Base-by-base conservation (phyloP, 2,797 vertebrate species). In the Mormyrus hasselquistii region DNA sequence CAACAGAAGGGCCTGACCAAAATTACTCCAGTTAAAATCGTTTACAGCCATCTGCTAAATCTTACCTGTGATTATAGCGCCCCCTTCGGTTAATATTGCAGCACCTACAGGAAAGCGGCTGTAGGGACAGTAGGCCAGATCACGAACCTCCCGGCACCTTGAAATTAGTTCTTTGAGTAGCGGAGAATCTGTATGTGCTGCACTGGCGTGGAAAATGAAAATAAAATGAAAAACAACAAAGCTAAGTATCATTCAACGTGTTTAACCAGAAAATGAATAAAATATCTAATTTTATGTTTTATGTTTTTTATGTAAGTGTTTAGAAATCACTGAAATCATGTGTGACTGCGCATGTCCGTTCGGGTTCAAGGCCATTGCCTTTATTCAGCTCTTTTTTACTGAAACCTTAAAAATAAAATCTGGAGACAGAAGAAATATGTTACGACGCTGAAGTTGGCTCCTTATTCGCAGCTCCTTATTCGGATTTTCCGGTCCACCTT, bases 31-130 rank as follows among this genome's bases (percentile, higher is more conserved):
- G 6, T 44, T 19, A 53, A 41, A 50, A 55, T 62, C 6, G 25
- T 9, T 10, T 19, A 62, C 41, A 22, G 41, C 16, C 88, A 73
- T 53, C 29, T 73, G n/a, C 41, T 34, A 41, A 65, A 25, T 76
- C 65, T 84, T 92, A 96, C 96, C 96, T 94, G 95, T 95, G 82
- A 96, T 91, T 92, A 96, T 94, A 55, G 93, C 92, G 88, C 95
- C 96, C 89, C 92, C 95, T 94, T 92, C 92, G 65, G 96, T 96
- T 84, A 96, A 52, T 16, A 96, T 29, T 14, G 96, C 95, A 0
- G 96, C 95, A 55, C 95, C 95, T 84, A 96, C 95, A 1, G 94
- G 94, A 88, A 96, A 96, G 0, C 38, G 89, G 91, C 95, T 96
- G 92, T 96, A 96, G 0, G 96, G 96, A 85, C 95, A 96, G 91